Base-by-base conservation (phyloP, 2,113 vertebrate species). In the Forbesichthys agassizii region DNA sequence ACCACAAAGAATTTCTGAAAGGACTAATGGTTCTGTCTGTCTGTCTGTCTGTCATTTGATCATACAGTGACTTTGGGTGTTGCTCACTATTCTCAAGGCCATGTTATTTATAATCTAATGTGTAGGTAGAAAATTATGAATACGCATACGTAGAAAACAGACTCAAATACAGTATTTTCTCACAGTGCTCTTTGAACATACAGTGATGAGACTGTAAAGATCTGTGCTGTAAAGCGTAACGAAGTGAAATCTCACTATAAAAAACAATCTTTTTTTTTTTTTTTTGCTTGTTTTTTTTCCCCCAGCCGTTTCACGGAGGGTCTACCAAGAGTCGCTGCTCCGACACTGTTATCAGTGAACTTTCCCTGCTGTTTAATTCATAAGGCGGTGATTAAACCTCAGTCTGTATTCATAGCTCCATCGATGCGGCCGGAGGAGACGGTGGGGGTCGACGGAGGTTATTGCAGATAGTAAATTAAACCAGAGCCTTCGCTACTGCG, bases 381-480 rank as follows among this genome's bases (percentile, higher is more conserved):
- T 57, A 60, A 68, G 64, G 74, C 60, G 61, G 58, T 64, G 81
- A 83, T 84, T 88, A 79, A 77, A 81, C 68, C 65, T 80, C 73
- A 53, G 73, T 73, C 69, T 77, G 58, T 83, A 83, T 81, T 78
- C 73, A 81, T 68, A 79, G 66, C 58, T 73, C 71, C 84, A 72
- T 36, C 51, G 55, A 47, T 48, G 59, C 48, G 18, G 5, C 66
- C 48, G 63, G 48, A 46, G 48, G 61, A 69, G 60, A 60, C 18
- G 9, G 74, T 69, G 75, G 5, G 62, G 71, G 80, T 85, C 81
- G 83, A 73, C 72, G 71, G 59, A 77, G 69, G 76, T 75, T 74
- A 61, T 78, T 33, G 54, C 12, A 77, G 66, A 83, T 64, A 69
- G 68, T 74, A 77, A 82, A 77, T 86, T 68, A 82, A 73, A 82